Base-by-base conservation (phyloP, 2,113 vertebrate genomes). In the Corythornis vintsioides region DNA sequence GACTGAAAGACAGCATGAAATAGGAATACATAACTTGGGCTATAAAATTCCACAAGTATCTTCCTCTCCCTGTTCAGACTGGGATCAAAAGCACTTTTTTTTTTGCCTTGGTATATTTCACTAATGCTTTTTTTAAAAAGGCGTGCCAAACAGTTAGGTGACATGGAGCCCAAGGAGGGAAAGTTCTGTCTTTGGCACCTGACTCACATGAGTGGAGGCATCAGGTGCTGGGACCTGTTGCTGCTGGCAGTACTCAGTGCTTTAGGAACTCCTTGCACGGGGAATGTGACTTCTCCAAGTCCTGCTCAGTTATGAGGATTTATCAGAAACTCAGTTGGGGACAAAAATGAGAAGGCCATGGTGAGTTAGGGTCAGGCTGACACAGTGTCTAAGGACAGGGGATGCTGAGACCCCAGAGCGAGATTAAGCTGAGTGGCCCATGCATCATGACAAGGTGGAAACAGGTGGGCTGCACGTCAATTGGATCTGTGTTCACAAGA, bases 81-180 rank as follows among this genome's bases (percentile, higher is more conserved):
- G 20, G 11, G 8, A 53, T 40, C 5, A 74, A 59, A 40, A 26
- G 33, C 5, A 31, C 3, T 31, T 52, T 52, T 35, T 70, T 70
- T 28, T 59, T 50, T 11, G 1, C 9, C 12, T 61, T 55, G 3
- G 15, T 52, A 21, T 7, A 26, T 56, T 69, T 19, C 35, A 11
- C 7, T 40, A 59, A 35, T 33, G 4, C 7, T 29, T 33, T 35
- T 72, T 22, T 5, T 1, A 56, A 67, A 75, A 38, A 24, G 4
- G 3, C 1, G 2, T n/a, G 18, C 12, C 5, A 74, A 29, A 25
- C 0, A 2, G 20, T 33, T 1, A 52, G 40, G 29, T 0, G 2
- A 52, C 2, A 1, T 6, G 9, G 65, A 15, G 35, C 6, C 8
- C 25, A 12, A 57, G n/a, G 13, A 85, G 19, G 11, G 45, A 15